Conservation (phyloP, 2,113 vertebrate species). For the Bolborhynchus lineola region DNA sequence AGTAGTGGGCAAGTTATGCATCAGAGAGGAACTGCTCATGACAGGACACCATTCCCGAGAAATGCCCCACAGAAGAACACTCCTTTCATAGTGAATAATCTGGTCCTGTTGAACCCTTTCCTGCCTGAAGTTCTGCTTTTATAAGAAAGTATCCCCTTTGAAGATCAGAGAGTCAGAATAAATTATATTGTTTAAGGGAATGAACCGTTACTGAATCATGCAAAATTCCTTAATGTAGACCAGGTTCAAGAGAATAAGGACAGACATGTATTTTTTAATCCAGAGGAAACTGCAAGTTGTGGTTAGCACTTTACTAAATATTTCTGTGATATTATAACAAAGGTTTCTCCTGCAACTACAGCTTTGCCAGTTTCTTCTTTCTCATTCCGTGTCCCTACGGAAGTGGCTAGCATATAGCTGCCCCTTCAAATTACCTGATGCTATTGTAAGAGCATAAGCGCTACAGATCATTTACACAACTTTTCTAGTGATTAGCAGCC, state of each 20-base stretch:
- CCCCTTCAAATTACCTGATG: background rate
- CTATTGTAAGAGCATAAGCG: background rate
- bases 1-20: background rate
- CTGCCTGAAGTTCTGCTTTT: slow-evolving; percentile 34
- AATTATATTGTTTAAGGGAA: background rate
- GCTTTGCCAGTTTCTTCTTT: background rate
- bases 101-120: background rate
- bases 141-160: background rate
- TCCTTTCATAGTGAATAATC: background rate
- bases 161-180: background rate
- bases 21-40: fast-evolving
- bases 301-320: background rate
- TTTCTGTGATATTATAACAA: background rate
- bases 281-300: background rate
- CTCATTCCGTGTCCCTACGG: background rate
- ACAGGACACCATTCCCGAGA: background rate
- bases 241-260: background rate
- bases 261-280: background rate
- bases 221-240: background rate
- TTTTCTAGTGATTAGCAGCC: slow-evolving; percentile 43
- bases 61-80: fast-evolving
- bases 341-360: background rate
- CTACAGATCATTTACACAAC: background rate
- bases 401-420: background rate
- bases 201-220: background rate